phyloP scores from a whole-genome alignment of 2,888 invertebrate genomes.

The Cosmia trapezina region DNA sequence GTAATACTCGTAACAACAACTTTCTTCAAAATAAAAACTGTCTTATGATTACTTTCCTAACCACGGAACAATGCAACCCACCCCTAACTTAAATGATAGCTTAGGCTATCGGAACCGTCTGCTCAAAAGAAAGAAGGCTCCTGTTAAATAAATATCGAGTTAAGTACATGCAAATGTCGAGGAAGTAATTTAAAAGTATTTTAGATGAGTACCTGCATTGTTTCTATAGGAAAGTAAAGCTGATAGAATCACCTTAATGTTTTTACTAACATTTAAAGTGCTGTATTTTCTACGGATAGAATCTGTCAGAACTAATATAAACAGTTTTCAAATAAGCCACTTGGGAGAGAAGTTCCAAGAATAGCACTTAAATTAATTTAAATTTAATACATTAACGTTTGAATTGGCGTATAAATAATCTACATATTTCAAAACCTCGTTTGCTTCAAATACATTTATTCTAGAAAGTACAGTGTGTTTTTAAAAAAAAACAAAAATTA shows the following conservation, averaged over 20 bases:
- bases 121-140: constrained; percentile 41
- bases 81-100: constrained; percentile 48
- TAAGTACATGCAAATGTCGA: constrained; percentile 60
- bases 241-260: background rate
- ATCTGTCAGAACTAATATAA: constrained; percentile 15
- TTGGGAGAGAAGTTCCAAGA: background rate
- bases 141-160: constrained; percentile 63
- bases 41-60: background rate
- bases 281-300: constrained; percentile 1
- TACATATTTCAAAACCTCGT: background rate
- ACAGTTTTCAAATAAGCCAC: background rate
- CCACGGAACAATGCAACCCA: constrained; percentile 23
- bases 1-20: background rate
- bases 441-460: background rate
- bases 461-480: background rate
- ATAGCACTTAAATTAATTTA: background rate
- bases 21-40: background rate
- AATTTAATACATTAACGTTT: background rate
- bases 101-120: constrained; percentile 38
- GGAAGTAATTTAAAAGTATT: constrained; percentile 59
- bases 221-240: constrained; percentile 11
- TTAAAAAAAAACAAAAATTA: background rate
- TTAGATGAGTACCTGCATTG: constrained; percentile 40
- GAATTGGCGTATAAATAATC: too few species aligned
- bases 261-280: constrained; percentile 20